These are phyloP conservation scores for Solen grandis DNA, from an alignment of 1,140 invertebrate genomes.

Conservation along the genomic window DNA sequence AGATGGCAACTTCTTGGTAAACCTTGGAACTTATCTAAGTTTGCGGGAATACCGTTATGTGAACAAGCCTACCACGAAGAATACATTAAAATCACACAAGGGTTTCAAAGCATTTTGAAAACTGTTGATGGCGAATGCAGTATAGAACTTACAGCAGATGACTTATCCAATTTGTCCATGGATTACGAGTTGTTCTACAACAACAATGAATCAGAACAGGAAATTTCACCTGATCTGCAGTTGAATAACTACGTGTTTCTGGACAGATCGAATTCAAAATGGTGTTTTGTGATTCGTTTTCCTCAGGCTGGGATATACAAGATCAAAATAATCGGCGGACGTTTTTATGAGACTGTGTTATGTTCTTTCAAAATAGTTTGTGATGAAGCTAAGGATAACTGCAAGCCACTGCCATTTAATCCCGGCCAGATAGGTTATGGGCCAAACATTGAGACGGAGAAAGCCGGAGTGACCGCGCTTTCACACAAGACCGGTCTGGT, in stretches of 20 bases:
- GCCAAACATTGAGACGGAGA: constrained; percentile 26
- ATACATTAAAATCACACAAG: constrained; percentile 38
- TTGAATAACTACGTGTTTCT: constrained; percentile 31
- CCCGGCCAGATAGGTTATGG: constrained; percentile 48
- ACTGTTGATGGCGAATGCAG: constrained; percentile 19
- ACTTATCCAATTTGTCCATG: neutral
- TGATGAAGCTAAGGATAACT: constrained; percentile 28
- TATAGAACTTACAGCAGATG: constrained; percentile 5
- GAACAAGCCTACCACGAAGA: constrained; percentile 34
- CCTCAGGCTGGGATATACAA: constrained; percentile 46
- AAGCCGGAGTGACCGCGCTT: constrained; percentile 18
- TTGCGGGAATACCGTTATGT: constrained; percentile 36
- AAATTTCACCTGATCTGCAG: constrained; percentile 25
- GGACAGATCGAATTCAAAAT: constrained; percentile 14
- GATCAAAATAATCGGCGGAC: constrained; percentile 25
- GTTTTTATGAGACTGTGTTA: neutral
- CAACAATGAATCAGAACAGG: constrained; percentile 22
- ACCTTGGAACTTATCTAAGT: constrained; percentile 60
- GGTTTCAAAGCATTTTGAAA: too few species aligned
- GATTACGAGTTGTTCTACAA: constrained; percentile 38
- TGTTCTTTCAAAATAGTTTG: constrained; percentile 56
- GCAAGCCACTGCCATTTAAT: constrained; percentile 39
- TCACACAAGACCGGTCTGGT: constrained; percentile 30
- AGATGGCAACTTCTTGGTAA: constrained; percentile 68
- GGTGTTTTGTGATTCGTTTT: constrained; percentile 41